Base-by-base conservation (phyloP, 2,888 invertebrate species). In the Cremastinae sp. region DNA sequence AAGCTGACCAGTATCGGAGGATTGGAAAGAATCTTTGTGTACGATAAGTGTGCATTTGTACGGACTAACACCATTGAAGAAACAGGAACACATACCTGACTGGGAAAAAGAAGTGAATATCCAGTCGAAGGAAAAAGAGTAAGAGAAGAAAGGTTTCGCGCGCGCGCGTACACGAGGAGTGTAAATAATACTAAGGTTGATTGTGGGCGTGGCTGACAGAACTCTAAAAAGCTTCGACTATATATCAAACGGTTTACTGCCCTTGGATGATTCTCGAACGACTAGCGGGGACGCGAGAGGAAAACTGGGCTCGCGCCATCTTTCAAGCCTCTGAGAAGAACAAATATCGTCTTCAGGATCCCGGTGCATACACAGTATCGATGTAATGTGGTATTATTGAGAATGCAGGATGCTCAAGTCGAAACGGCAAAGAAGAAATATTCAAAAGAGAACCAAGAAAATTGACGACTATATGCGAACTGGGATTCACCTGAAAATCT, bases 201-300 rank as follows among this genome's bases (percentile, higher is more conserved):
- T 90, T 89, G 89, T 90, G 86, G 89, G 89, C 89, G 89, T 89
- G 89, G 86, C 89, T 88, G 89, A 89, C 88, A 89, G 88, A 89
- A 88, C 89, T 89, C 89, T 89, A 89, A 89, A 89, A 89, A 89
- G 86, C 88, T 87, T 89, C 88, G 87, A 88, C 89, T 89, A 89
- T 89, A 89, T 89, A 89, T 89, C 89, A 89, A 89, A 89, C 84
- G 86, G 88, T 89, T 89, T 89, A 89, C 88, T 89, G 88, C 88
- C 85, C 85, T 86, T 83, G 85, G 85, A 88, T 86, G 87, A 88
- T 87, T 85, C 69, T 70, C 61, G 73, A 70, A 73, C 69, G 72
- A 55, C 61, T 56, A 43, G 69, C 39, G 82, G 79, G 74, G 78
- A 79, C 81, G 78, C 79, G 81, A 81, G 81, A 80, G 79, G 78